Evolutionary conservation across 2,113 vertebrate species (phyloP), one percentile per base, ranked within the genome.

Genomic region (Platysteira castanea): DNA sequence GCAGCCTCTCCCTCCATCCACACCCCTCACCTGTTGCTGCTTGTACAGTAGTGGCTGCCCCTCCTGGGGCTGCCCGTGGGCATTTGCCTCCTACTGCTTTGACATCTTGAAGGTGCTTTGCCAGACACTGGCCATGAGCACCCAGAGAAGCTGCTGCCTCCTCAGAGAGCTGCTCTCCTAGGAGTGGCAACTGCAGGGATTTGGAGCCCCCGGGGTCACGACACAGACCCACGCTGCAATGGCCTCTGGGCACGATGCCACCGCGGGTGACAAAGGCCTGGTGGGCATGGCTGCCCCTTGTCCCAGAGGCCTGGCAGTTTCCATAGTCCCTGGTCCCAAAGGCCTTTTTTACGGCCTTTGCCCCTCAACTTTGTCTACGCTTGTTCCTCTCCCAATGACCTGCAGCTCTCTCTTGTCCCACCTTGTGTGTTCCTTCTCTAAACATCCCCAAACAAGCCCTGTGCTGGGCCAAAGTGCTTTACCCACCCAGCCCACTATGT

Each of bases 301-400:
- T 39, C 15, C 19, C n/a, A 24, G 27, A 23, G 44, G 27, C 15
- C 42, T 31, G 42, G 20, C 0, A 1, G 8, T 20, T n/a, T 20
- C 50, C 30, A 19, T 19, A 26, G 39, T 4, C 22, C 30, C 50
- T 14, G 9, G 12, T 33, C 52, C 4, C 27, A n/a, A 44, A 15
- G 3, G 5, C 16, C 8, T 5, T 42, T 54, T 14, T 24, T 10
- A 54, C n/a, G 37, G 15, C 28, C 30, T 42, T 71, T 42, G 7
- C 9, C 37, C 8, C 11, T 24, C 1, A 0, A 2, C 35, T 76
- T 31, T 33, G 44, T 22, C 35, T 5, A 33, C 1, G 0, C 16
- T 49, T 50, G 1, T 50, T 33, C 44, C 5, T 50, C 13, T 77
- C 20, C 11, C 27, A 60, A 3, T 37, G 27, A 24, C 7, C 2